A percentile compares a stretch with the other conserved stretches of the same genome.
Evolutionary conservation across 2,797 vertebrate genomes (phyloP).

Genomic region (Sebastes matsubarae): DNA sequence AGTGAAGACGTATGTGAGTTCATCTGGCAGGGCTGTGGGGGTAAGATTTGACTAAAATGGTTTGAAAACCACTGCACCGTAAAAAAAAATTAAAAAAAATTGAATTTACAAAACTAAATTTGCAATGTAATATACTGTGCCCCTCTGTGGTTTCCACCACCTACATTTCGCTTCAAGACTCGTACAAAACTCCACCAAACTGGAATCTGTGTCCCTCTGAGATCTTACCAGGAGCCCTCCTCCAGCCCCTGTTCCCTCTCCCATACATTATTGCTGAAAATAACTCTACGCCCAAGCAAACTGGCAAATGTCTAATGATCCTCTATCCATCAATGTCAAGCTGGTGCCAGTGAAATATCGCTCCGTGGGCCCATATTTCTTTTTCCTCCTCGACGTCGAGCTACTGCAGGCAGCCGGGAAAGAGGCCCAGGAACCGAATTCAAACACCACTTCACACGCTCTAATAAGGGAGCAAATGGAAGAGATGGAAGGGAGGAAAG

Average conservation of each 20-base stretch:
- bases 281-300: conserved; percentile 83
- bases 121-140: conserved; percentile 5
- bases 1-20: neutral
- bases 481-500: conserved; percentile 49
- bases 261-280: conserved; percentile 82
- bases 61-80: neutral
- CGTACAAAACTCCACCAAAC: conserved; percentile 42
- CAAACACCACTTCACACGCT: conserved; percentile 73
- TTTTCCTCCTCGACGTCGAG: conserved; percentile 47
- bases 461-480: conserved; percentile 78
- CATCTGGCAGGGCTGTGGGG: neutral
- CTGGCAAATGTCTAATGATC: conserved; percentile 84
- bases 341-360: conserved; percentile 79
- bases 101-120: conserved; percentile 12
- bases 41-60: neutral
- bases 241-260: conserved; percentile 62
- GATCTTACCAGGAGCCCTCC: conserved; percentile 56
- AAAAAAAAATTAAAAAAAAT: neutral
- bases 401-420: conserved; percentile 55
- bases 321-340: conserved; percentile 81
- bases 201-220: conserved; percentile 53
- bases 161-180: conserved; percentile 39
- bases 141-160: conserved; percentile 18
- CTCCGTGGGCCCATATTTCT: conserved; percentile 65
- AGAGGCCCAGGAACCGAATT: conserved; percentile 67